phyloP scores from a whole-genome alignment of 2,888 invertebrate species.

The Callinectes sapidus region DNA sequence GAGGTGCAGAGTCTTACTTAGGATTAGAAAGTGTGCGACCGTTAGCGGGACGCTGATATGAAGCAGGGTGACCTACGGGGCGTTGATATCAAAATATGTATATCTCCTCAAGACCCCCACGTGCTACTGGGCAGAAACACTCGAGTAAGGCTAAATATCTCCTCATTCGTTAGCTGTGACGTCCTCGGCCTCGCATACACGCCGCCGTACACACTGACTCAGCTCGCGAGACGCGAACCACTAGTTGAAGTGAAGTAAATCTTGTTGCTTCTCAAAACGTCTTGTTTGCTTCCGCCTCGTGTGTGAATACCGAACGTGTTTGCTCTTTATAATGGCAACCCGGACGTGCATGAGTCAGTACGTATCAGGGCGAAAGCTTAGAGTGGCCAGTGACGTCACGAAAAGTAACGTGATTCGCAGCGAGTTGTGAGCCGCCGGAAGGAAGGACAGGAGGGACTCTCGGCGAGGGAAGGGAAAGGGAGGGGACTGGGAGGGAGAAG shows the following conservation, averaged over 20 bases:
- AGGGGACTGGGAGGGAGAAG: not conserved
- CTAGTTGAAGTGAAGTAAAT: not conserved
- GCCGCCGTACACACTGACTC: not conserved
- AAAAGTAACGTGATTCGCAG: conserved; percentile 49
- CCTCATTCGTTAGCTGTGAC: conserved; percentile 36
- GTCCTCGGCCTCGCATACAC: conserved; percentile 19
- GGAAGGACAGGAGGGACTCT: conserved; percentile 36
- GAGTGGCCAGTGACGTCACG: conserved; percentile 41
- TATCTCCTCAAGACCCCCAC: conserved; percentile 29
- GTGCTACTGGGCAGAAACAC: conserved; percentile 16
- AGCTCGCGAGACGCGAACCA: not conserved
- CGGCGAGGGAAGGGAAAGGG: not conserved
- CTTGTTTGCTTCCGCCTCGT: not conserved
- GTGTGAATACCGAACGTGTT: not conserved
- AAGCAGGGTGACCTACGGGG: conserved; percentile 33
- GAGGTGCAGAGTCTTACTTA: not conserved
- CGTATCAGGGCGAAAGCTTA: conserved; percentile 6
- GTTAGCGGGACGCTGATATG: not conserved
- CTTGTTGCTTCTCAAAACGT: not conserved
- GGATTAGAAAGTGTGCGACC: conserved; percentile 1
- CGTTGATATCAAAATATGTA: conserved; percentile 28
- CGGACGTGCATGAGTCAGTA: conserved; percentile 4
- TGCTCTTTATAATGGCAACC: not conserved
- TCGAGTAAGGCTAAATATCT: conserved; percentile 31
- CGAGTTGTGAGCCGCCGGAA: conserved; percentile 50